Evolutionary conservation across 1,140 invertebrate genomes (phyloP).

Genomic region (Glossosoma conforme): DNA sequence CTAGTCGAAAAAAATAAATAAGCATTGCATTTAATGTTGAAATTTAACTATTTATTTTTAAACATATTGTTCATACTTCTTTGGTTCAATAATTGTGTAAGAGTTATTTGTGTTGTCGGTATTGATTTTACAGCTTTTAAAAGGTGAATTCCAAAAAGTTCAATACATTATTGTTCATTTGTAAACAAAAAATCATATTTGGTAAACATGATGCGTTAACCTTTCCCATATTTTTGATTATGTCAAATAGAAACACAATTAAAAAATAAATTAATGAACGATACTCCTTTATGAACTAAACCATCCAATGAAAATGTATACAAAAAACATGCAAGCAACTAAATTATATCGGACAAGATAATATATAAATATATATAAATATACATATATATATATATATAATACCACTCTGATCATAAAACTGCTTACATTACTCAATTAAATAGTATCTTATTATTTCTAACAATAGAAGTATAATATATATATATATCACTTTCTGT

Average conservation of each 20-base stretch:
- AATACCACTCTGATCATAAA: constrained; percentile 25
- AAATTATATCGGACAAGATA: constrained; percentile 18
- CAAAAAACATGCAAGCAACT: constrained; percentile 17
- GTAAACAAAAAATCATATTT: too few relatives aligned
- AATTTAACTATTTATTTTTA: too few relatives aligned
- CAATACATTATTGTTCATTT: too few relatives aligned
- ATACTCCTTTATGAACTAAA: constrained; percentile 23
- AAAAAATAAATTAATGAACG: too few relatives aligned
- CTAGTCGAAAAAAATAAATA: too few relatives aligned
- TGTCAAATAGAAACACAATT: background rate
- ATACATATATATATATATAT: constrained; percentile 17
- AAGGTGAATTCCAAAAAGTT: too few relatives aligned
- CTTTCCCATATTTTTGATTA: constrained; percentile 1
- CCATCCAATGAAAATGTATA: constrained; percentile 21
- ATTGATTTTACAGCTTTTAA: too few relatives aligned
- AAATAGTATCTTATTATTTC: constrained; percentile 31
- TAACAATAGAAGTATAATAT: constrained; percentile 31
- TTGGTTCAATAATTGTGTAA: too few relatives aligned
- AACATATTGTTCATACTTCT: too few relatives aligned
- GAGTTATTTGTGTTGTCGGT: too few relatives aligned
- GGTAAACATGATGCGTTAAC: too few relatives aligned
- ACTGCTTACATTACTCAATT: constrained; percentile 29
- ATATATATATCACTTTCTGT: constrained; percentile 32
- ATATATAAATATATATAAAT: constrained; percentile 13
- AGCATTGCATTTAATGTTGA: too few relatives aligned